Base-by-base conservation (phyloP, 2,113 vertebrate species). In the Pseudolaguvia tuberculata region DNA sequence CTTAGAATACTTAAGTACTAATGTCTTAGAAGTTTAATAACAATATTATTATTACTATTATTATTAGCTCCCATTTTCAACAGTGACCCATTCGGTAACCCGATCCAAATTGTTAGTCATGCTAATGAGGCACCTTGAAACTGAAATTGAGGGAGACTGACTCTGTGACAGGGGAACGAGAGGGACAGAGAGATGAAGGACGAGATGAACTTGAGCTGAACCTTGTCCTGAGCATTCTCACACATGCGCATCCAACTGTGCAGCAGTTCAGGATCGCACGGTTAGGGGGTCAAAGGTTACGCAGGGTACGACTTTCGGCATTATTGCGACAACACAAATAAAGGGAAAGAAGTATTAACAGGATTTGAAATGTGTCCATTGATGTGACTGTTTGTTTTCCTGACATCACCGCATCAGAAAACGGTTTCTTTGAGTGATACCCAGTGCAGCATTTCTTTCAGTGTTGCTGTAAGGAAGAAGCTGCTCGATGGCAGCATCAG, bases 181-280 rank as follows among this genome's bases (percentile, higher is more conserved):
- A 50, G 81, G 76, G 71, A 17, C 18, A 10, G 15, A 21, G 45
- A 27, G 78, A 79, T 83, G 18, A 78, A 82, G 78, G 83, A 87
- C 90, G 89, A 92, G 91, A 88, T 95, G 92, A 97, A 95, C 94
- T 95, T 95, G 90, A 88, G 87, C 90, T 96, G 94, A 96, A 93
- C 94, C 92, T 95, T 92, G 82, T 89, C 83, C 90, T 86, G 89
- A 94, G 90, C 92, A 91, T 80, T 91, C 92, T 91, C 90, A 93
- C 88, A 63, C 59, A 67, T 51, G 83, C 79, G 82, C 81, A 56
- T n/a, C 80, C 10, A 67, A 1, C 78, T 81, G 78, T 62, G 82
- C 84, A 83, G 61, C 75, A 57, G 70, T 55, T 65, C 71, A 75
- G 45, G 50, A 63, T 57, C 66, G 52, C 56, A 73, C 51, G 68